phyloP scores from a whole-genome alignment of 1,140 invertebrate species.

The Euwallacea fornicatus region DNA sequence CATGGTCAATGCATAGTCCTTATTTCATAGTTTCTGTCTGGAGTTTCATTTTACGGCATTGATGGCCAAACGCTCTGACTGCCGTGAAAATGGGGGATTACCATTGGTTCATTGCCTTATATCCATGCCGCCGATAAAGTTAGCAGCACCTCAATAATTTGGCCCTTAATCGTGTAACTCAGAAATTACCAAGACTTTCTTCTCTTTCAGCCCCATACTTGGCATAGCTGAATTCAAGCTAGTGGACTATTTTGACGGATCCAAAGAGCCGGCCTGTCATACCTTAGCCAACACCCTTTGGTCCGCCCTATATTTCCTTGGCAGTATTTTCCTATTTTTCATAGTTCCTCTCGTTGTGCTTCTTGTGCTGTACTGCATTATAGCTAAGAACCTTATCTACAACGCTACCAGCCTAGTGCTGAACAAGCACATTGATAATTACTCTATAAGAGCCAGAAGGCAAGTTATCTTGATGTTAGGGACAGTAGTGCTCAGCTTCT shows the following conservation, averaged over 20 bases:
- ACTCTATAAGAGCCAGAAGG: slow-evolving; percentile 63
- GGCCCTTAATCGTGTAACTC: no score
- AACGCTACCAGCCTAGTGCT: slow-evolving; percentile 62
- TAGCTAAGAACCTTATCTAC: slow-evolving; percentile 72
- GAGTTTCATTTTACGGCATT: no score
- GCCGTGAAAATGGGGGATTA: no score
- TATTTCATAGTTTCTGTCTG: no score
- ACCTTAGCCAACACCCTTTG: slow-evolving; percentile 67
- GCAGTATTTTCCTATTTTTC: slow-evolving; percentile 74
- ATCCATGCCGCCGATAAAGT: no score
- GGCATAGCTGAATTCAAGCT: slow-evolving; percentile 65
- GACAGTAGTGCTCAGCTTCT: slow-evolving; percentile 82
- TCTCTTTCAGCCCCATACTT: slow-evolving; percentile 64
- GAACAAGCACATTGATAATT: slow-evolving; percentile 63
- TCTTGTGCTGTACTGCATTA: slow-evolving; percentile 73
- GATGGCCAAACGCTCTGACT: no score
- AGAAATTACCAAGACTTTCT: slow-evolving; percentile 2
- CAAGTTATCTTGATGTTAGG: slow-evolving; percentile 82
- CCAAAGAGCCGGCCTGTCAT: slow-evolving; percentile 63
- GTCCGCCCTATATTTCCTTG: slow-evolving; percentile 72
- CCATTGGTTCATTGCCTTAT: no score
- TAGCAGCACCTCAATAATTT: no score
- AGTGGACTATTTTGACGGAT: slow-evolving; percentile 58
- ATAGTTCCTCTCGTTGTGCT: slow-evolving; percentile 74
- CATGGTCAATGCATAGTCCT: no score